Evolutionary conservation across 2,888 invertebrate species (phyloP).

Genomic region (Trileptium ribeirensis): DNA sequence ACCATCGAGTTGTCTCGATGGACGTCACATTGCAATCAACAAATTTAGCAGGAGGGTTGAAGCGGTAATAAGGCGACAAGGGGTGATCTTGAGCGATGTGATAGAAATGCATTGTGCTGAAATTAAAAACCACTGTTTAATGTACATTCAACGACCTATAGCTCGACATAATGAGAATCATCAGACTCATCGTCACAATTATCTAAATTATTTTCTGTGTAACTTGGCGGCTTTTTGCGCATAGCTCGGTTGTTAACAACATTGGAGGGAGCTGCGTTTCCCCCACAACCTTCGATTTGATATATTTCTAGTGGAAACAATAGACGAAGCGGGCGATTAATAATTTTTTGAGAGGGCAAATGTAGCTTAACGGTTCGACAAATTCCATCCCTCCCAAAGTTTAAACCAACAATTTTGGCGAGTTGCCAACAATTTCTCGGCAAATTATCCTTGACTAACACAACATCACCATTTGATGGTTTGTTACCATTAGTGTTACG

Average conservation of each 20-base stretch:
- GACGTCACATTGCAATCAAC: background rate
- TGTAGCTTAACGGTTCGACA: background rate
- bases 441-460: background rate
- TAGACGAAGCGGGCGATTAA: background rate
- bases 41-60: background rate
- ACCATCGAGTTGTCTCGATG: background rate
- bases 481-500: background rate
- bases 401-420: background rate
- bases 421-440: slow-evolving; percentile 1
- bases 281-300: background rate
- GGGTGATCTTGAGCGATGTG: background rate
- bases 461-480: background rate
- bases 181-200: background rate
- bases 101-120: background rate
- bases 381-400: background rate
- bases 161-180: too few relatives aligned
- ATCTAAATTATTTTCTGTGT: too few relatives aligned
- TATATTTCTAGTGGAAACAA: background rate
- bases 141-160: too few relatives aligned
- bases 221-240: too few relatives aligned
- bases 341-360: background rate
- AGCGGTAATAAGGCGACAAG: background rate
- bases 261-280: too few relatives aligned
- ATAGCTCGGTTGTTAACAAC: too few relatives aligned
- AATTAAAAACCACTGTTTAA: too few relatives aligned